Percentiles rank a stretch among this genome's conserved stretches.
Conservation (phyloP, 2,113 vertebrate genomes). For the Aptenodytes forsteri region DNA sequence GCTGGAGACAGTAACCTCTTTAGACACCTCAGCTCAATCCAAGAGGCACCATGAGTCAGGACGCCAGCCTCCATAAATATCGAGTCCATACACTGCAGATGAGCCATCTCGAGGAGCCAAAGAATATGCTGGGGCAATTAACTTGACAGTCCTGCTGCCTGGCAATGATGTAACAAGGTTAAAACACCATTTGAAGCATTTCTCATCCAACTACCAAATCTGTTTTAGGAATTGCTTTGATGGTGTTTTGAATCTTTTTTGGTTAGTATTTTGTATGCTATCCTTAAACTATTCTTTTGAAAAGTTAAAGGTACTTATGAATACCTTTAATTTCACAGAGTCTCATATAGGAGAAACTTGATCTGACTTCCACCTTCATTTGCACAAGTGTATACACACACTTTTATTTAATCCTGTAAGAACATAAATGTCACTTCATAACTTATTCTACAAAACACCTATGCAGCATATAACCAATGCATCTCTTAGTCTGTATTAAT, state of each 20-base stretch:
- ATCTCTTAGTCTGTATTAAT: neutral
- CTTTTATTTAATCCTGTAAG: neutral
- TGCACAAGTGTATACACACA: neutral
- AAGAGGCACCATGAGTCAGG: neutral
- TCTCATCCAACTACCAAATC: neutral
- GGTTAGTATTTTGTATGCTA: neutral
- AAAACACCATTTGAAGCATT: neutral
- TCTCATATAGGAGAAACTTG: neutral
- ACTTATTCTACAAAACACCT: neutral
- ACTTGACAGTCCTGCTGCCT: neutral
- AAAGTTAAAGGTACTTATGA: neutral
- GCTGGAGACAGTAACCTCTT: neutral
- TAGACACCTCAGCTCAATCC: neutral
- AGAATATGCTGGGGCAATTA: neutral
- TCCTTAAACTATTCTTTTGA: neutral
- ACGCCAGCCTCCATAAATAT: neutral
- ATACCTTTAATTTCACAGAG: neutral
- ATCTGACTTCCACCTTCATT: neutral
- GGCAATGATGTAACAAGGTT: neutral
- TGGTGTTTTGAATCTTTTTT: neutral
- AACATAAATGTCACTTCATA: neutral
- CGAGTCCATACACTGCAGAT: rapidly evolving
- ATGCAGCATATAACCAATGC: neutral
- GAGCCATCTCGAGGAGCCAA: neutral
- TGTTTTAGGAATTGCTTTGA: neutral